Evolutionary conservation across 2,797 vertebrate genomes (phyloP).

Genomic region (Pagetopsis macropterus): DNA sequence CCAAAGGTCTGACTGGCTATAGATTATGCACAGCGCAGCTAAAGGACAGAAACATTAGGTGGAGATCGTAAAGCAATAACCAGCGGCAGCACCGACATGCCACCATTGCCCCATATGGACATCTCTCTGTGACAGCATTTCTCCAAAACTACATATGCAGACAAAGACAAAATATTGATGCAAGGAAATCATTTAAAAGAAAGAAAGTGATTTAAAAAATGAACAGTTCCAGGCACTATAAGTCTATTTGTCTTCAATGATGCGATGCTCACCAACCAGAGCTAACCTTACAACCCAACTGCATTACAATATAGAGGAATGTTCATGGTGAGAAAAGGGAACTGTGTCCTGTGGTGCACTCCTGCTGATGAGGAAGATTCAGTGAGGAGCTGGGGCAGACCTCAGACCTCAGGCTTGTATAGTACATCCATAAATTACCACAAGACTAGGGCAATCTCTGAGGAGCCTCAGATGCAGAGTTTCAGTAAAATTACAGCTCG

Average conservation of each 20-base stretch:
- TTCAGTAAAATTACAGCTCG: constrained; percentile 77
- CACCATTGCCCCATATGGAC: constrained; percentile 45
- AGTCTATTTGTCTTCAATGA: constrained; percentile 7
- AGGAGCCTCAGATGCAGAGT: constrained; percentile 65
- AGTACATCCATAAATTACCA: constrained; percentile 78
- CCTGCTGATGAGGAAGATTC: constrained; percentile 54
- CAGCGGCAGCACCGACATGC: constrained; percentile 37
- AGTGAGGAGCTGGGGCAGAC: constrained; percentile 64
- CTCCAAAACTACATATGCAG: constrained; percentile 17
- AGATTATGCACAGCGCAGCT: constrained; percentile 51
- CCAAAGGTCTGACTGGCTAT: constrained; percentile 51
- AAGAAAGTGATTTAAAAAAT: constrained; percentile 17
- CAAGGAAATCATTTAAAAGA: constrained; percentile 1
- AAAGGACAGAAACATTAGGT: constrained; percentile 39
- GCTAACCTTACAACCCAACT: constrained; percentile 24
- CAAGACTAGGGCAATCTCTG: constrained; percentile 75
- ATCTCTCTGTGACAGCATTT: constrained; percentile 41
- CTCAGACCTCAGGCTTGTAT: constrained; percentile 69
- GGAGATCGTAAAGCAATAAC: constrained; percentile 32
- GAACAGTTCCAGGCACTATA: not conserved
- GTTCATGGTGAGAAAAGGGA: constrained; percentile 53
- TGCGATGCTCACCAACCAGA: constrained; percentile 22
- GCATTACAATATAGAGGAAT: constrained; percentile 29
- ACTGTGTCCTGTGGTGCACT: constrained; percentile 52
- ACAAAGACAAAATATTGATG: constrained; percentile 1